Evolutionary conservation across 2,113 vertebrate species (phyloP).

Genomic region (Cebidichthys violaceus): DNA sequence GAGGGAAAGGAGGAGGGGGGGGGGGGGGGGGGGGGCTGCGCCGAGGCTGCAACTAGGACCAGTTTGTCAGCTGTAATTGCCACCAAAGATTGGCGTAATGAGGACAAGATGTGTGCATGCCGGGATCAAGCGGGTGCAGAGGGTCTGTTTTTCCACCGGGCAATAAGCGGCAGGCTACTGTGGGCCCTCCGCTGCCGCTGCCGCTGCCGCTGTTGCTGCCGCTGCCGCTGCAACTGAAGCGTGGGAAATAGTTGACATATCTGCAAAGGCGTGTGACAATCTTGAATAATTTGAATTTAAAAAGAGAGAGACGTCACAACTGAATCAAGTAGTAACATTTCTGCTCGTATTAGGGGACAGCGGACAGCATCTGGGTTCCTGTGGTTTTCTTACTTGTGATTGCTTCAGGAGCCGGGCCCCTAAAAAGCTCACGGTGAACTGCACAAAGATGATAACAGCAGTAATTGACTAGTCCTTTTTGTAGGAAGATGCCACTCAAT

Average conservation of each 20-base stretch:
- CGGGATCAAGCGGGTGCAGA: slow-evolving; percentile 38
- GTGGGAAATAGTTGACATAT: slow-evolving; percentile 25
- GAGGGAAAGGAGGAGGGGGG: too few relatives aligned
- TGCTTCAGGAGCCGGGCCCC: slow-evolving; percentile 35
- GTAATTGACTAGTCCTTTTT: slow-evolving; percentile 18
- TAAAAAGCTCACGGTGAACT: slow-evolving; percentile 42
- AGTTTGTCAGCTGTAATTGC: slow-evolving; percentile 74
- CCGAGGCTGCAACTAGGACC: slow-evolving; percentile 48
- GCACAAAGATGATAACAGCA: slow-evolving; percentile 31
- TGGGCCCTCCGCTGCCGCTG: slow-evolving; percentile 24
- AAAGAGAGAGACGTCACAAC: neutral
- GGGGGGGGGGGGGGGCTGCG: too few relatives aligned
- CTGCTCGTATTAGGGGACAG: neutral
- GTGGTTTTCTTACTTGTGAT: slow-evolving; percentile 31
- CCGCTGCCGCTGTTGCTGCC: slow-evolving; percentile 32
- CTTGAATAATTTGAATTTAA: neutral
- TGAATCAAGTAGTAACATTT: neutral
- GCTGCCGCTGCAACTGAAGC: slow-evolving; percentile 14
- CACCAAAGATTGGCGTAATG: slow-evolving; percentile 68
- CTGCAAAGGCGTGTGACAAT: neutral
- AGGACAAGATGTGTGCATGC: slow-evolving; percentile 72
- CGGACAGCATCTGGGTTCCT: slow-evolving; percentile 5
- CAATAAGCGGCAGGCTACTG: slow-evolving; percentile 60
- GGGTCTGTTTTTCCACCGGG: slow-evolving; percentile 28
- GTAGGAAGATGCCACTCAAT: slow-evolving; percentile 41